Evolutionary conservation across 2,888 invertebrate genomes (phyloP), one percentile per base, ranked within the genome.

Genomic region (Chrysodeixis includens): DNA sequence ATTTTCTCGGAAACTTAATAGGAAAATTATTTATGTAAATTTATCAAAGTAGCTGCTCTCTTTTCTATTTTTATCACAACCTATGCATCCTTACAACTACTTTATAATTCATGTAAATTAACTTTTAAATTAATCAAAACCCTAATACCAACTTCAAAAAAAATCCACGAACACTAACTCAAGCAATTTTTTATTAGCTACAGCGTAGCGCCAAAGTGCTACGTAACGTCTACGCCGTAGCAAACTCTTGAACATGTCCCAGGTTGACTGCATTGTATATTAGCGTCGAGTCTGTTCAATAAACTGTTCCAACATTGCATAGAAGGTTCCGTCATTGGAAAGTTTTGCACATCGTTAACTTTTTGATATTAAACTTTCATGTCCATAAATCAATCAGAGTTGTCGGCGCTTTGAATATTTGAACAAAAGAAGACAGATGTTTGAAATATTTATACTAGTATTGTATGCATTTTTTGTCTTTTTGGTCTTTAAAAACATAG

Each of bases 181-280:
- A 18, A 18, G 16, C 46, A 9, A 49, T 12, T 10, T n/a, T 40
- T 5, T 59, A 62, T 52, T 59, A 60, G 49, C 66, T 76, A 66
- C 66, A 62, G 26, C 71, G 73, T 76, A 76, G 62, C 56, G 20
- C 30, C n/a, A 46, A 57, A 70, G 56, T 54, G 61, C 70, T 70
- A 65, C 58, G 58, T 58, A 30, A 54, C 26, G 9, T 52, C 65
- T 75, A 76, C 66, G 76, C 8, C 59, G 71, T 74, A 76, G 76
- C 62, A 35, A 26, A 52, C 54, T 44, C 46, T 55, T 71, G 51
- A 56, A 60, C 18, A 26, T 61, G 40, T 54, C 44, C 46, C 30
- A 54, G 58, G 58, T 62, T 44, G 44, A n/a, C 46, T 16, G 54
- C 65, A 60, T 60, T 62, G 73, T 75, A 57, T 71, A 66, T 66